phyloP scores from a whole-genome alignment of 2,888 invertebrate species.

The Plagiodera versicolora region DNA sequence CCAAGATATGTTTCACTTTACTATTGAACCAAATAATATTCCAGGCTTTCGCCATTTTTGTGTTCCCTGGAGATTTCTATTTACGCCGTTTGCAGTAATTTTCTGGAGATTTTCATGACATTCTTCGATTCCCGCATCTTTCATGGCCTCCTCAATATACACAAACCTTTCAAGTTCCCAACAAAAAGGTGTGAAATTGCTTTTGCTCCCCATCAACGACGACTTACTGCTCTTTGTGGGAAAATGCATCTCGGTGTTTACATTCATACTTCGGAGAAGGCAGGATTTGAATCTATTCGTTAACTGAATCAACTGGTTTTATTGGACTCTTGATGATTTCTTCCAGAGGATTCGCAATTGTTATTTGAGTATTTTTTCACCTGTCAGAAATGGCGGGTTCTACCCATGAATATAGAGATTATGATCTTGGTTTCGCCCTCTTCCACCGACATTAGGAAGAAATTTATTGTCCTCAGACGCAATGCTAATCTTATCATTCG shows the following conservation, averaged over 20 bases:
- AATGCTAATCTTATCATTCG: too few species aligned
- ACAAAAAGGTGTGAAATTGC: conserved; percentile 21
- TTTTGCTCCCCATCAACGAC: conserved; percentile 10
- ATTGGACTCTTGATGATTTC: background rate
- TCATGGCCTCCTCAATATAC: conserved; percentile 16
- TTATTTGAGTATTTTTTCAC: too few species aligned
- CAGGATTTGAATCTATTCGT: background rate
- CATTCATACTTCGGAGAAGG: background rate
- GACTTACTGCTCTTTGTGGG: conserved; percentile 2
- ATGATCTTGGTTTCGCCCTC: too few species aligned
- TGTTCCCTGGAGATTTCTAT: conserved; percentile 5
- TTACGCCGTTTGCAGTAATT: background rate
- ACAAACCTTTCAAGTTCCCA: conserved; percentile 8
- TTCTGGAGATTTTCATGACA: conserved; percentile 3
- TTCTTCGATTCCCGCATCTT: conserved; percentile 12
- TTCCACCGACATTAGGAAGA: too few species aligned
- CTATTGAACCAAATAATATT: too few species aligned
- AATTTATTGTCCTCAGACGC: too few species aligned
- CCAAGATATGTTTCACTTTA: too few species aligned
- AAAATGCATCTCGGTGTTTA: background rate
- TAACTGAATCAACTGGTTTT: background rate
- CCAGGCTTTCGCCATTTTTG: too few species aligned
- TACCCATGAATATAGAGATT: too few species aligned
- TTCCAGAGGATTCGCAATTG: too few species aligned
- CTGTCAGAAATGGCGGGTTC: too few species aligned